phyloP scores from a whole-genome alignment of 2,888 invertebrate genomes.

The Loripinus fragilis region DNA sequence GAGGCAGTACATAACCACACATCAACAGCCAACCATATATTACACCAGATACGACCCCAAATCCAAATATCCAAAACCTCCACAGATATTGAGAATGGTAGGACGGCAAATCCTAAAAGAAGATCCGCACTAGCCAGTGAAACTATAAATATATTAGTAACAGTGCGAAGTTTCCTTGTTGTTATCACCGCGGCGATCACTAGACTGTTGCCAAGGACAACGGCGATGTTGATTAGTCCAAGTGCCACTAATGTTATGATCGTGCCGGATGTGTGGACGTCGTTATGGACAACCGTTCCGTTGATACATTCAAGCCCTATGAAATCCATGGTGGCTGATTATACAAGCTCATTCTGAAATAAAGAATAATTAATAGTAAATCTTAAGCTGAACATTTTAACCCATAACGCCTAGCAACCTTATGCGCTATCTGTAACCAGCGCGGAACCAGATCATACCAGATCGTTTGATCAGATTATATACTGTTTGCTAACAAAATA shows the following conservation, averaged over 20 bases:
- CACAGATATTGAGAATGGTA: conserved; percentile 99
- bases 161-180: conserved; percentile 93
- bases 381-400: too few relatives aligned
- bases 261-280: conserved; percentile 28
- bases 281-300: conserved; percentile 12
- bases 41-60: conserved; percentile 97
- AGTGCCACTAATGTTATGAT: conserved; percentile 44
- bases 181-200: conserved; percentile 97
- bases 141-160: conserved; percentile 94
- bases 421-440: too few relatives aligned
- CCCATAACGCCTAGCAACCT: too few relatives aligned
- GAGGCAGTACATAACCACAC: conserved; percentile 99
- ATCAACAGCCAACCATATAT: conserved; percentile 99
- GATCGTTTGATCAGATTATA: too few relatives aligned
- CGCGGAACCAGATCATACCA: too few relatives aligned
- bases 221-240: conserved; percentile 86
- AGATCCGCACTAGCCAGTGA: conserved; percentile 98
- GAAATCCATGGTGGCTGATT: conserved; percentile 22
- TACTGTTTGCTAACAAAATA: too few relatives aligned
- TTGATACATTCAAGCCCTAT: conserved; percentile 37
- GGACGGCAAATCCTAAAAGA: conserved; percentile 97
- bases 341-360: neutral
- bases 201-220: conserved; percentile 95
- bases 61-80: conserved; percentile 99
- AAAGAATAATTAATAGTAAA: neutral